phyloP scores from a whole-genome alignment of 2,113 vertebrate genomes.

The Cyanoliseus patagonus region DNA sequence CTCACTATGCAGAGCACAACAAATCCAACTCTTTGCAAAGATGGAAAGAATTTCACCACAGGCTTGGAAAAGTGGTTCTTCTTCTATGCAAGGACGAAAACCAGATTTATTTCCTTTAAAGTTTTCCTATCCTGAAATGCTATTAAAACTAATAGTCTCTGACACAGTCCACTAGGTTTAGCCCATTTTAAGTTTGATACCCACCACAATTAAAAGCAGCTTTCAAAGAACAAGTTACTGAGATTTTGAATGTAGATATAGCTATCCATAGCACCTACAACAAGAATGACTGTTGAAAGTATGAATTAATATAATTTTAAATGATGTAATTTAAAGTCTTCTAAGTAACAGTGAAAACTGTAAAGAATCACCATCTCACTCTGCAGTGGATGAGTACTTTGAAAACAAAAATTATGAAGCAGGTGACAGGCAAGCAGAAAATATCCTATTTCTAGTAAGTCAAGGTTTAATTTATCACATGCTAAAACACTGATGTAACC shows the following conservation, averaged over 20 bases:
- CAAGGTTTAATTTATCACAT: neutral
- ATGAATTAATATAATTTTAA: neutral
- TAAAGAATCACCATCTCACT: neutral
- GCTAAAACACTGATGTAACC: neutral
- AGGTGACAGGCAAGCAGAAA: neutral
- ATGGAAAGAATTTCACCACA: conserved; percentile 47
- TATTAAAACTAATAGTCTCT: neutral
- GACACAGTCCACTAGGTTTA: neutral
- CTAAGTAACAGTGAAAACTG: neutral
- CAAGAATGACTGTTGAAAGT: neutral
- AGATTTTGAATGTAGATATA: neutral
- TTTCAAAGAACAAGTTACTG: neutral
- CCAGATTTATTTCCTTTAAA: neutral
- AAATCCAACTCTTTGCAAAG: neutral
- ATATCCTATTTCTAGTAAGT: neutral
- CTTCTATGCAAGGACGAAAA: neutral
- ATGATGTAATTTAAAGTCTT: neutral
- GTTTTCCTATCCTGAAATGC: neutral
- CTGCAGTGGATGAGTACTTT: neutral
- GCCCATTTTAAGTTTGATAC: neutral
- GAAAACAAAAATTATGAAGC: neutral
- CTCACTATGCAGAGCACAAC: neutral
- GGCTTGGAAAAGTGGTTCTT: neutral
- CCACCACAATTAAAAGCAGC: neutral
- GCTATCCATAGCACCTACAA: neutral